A percentile compares a stretch with the other conserved stretches of the same genome.
Conservation (phyloP, 1,140 invertebrate genomes). For the Aphelinus atriplicis region DNA sequence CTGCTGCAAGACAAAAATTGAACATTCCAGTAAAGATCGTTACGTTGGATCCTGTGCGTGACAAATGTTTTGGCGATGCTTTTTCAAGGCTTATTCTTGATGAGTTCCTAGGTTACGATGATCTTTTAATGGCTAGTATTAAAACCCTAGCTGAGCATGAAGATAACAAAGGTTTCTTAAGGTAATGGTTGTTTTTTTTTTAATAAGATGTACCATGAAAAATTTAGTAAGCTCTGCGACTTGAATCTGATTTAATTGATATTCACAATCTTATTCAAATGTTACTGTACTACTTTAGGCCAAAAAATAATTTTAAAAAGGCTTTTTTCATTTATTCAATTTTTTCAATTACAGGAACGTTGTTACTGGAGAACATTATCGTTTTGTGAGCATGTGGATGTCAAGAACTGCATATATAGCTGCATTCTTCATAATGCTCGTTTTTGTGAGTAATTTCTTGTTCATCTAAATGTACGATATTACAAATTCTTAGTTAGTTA, state of each 20-base stretch:
- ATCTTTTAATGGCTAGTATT: conserved; percentile 95
- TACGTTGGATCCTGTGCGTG: conserved; percentile 86
- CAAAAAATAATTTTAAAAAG: too few species aligned
- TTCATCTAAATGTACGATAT: too few species aligned
- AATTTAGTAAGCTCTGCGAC: too few species aligned
- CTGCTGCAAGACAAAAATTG: conserved; percentile 81
- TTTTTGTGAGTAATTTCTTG: conserved; percentile 88
- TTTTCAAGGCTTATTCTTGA: conserved; percentile 91
- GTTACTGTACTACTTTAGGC: too few species aligned
- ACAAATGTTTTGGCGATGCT: conserved; percentile 92
- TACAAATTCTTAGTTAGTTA: too few species aligned
- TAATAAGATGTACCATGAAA: too few species aligned
- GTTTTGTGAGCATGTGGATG: conserved; percentile 98
- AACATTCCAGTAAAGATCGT: conserved; percentile 95
- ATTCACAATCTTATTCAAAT: too few species aligned
- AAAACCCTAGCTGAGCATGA: conserved; percentile 95
- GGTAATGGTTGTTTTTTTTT: conserved; percentile 64
- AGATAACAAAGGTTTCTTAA: conserved; percentile 94
- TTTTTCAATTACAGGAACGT: conserved; percentile 81
- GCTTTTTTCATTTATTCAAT: neutral
- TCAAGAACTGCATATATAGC: conserved; percentile 91
- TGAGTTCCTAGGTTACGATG: conserved; percentile 95
- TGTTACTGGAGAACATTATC: conserved; percentile 97
- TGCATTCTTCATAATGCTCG: conserved; percentile 96
- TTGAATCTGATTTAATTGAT: too few species aligned